phyloP scores from a whole-genome alignment of 2,113 vertebrate genomes.

The Clinocottus analis region DNA sequence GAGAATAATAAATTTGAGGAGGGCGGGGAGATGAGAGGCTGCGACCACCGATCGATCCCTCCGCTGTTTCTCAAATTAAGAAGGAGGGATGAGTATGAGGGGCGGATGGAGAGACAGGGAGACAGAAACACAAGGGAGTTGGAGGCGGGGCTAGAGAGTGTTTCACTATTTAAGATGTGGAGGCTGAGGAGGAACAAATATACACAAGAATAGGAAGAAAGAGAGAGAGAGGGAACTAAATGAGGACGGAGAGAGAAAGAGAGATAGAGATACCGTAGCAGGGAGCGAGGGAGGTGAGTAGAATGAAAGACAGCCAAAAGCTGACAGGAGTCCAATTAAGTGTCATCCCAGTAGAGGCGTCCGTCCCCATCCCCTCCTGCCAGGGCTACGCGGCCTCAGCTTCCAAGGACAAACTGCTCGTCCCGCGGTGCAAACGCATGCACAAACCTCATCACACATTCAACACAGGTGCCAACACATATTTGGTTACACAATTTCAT shows the following conservation, averaged over 20 bases:
- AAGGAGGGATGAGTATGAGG: conserved; percentile 55
- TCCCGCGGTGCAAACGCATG: conserved; percentile 22
- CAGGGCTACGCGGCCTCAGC: conserved; percentile 32
- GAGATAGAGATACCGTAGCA: conserved; percentile 25
- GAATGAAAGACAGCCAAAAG: conserved; percentile 67
- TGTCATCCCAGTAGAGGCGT: conserved; percentile 62
- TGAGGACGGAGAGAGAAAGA: not conserved
- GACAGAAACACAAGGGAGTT: not conserved
- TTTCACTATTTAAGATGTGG: conserved; percentile 14
- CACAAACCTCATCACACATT: conserved; percentile 35
- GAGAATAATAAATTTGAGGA: conserved; percentile 71
- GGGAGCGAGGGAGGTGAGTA: conserved; percentile 19
- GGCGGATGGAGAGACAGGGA: conserved; percentile 10
- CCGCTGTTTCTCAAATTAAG: conserved; percentile 73
- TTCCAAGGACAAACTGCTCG: conserved; percentile 62
- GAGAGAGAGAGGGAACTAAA: conserved; percentile 1
- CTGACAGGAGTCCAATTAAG: conserved; percentile 79
- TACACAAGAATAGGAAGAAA: conserved; percentile 1
- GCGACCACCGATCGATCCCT: conserved; percentile 73
- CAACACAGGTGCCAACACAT: not conserved
- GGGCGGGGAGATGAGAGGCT: conserved; percentile 62
- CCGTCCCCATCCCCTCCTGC: conserved; percentile 54
- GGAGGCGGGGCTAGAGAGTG: not conserved
- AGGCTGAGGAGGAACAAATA: conserved; percentile 10
- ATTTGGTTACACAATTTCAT: conserved; percentile 33